These are phyloP conservation scores for Altica lythri DNA, from an alignment of 2,888 invertebrate species.

Conservation along the genomic window DNA sequence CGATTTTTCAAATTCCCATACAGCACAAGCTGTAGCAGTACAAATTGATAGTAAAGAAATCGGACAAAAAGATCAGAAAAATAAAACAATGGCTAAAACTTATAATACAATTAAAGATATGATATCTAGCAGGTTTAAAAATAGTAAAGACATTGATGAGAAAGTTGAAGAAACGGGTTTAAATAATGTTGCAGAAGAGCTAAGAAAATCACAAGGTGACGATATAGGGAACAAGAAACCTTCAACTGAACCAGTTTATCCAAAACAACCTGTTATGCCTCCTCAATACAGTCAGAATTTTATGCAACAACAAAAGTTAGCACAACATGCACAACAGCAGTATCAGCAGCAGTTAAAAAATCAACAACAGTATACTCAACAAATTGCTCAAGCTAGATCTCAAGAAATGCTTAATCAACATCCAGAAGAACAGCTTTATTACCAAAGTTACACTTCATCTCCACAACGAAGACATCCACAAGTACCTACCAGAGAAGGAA, in stretches of 20 bases:
- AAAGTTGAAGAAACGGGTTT: constrained; percentile 64
- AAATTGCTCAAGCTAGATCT: constrained; percentile 57
- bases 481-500: constrained; percentile 41
- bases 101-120: constrained; percentile 83
- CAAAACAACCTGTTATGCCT: constrained; percentile 57
- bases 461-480: constrained; percentile 40
- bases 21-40: constrained; percentile 58
- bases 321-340: constrained; percentile 49
- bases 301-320: constrained; percentile 60
- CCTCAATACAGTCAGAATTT: constrained; percentile 55
- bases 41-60: constrained; percentile 63
- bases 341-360: constrained; percentile 44
- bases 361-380: constrained; percentile 50
- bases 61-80: constrained; percentile 58
- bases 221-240: constrained; percentile 51
- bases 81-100: constrained; percentile 74
- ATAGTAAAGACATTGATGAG: constrained; percentile 63
- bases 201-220: constrained; percentile 56
- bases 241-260: constrained; percentile 62
- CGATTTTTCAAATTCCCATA: constrained; percentile 28
- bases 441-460: constrained; percentile 48
- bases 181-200: constrained; percentile 68
- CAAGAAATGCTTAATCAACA: constrained; percentile 63
- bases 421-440: constrained; percentile 51
- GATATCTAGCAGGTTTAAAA: constrained; percentile 79